Percentiles rank a stretch among this genome's conserved stretches.
Conservation (phyloP, 2,888 invertebrate species). For the Endotricha flammealis region DNA sequence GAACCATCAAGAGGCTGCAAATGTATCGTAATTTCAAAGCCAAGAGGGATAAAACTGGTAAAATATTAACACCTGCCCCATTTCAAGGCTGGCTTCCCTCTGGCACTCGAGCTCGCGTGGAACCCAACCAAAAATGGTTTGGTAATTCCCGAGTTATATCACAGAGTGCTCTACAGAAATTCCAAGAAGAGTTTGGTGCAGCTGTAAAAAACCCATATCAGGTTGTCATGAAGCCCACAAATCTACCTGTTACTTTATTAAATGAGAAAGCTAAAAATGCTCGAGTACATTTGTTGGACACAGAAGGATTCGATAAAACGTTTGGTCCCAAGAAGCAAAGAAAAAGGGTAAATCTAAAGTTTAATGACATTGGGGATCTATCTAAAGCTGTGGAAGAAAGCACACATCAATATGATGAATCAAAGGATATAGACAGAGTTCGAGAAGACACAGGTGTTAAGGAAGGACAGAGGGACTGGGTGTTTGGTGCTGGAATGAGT, state of each 20-base stretch:
- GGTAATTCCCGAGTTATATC: slow-evolving; percentile 98
- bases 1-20: slow-evolving; percentile 96
- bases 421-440: slow-evolving; percentile 90
- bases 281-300: slow-evolving; percentile 96
- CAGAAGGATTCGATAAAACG: slow-evolving; percentile 94
- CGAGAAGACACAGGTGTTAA: slow-evolving; percentile 89
- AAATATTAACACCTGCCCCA: slow-evolving; percentile 96
- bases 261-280: slow-evolving; percentile 95
- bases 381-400: slow-evolving; percentile 84
- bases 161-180: slow-evolving; percentile 92
- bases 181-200: slow-evolving; percentile 96
- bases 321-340: slow-evolving; percentile 97
- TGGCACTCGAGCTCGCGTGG: slow-evolving; percentile 95
- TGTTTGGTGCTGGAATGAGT: slow-evolving; percentile 97
- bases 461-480: slow-evolving; percentile 92
- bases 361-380: slow-evolving; percentile 87
- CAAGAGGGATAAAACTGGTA: slow-evolving; percentile 91
- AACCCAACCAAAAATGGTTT: slow-evolving; percentile 99
- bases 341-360: slow-evolving; percentile 90
- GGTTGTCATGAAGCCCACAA: slow-evolving; percentile 97
- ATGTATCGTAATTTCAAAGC: slow-evolving; percentile 99
- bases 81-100: slow-evolving; percentile 94
- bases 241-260: slow-evolving; percentile 94
- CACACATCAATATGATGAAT: slow-evolving; percentile 86
- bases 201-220: slow-evolving; percentile 98